Percentiles rank a stretch among this genome's conserved stretches.
These are phyloP conservation scores for Andrena camellia DNA, from an alignment of 2,888 invertebrate species.

Conservation along the genomic window DNA sequence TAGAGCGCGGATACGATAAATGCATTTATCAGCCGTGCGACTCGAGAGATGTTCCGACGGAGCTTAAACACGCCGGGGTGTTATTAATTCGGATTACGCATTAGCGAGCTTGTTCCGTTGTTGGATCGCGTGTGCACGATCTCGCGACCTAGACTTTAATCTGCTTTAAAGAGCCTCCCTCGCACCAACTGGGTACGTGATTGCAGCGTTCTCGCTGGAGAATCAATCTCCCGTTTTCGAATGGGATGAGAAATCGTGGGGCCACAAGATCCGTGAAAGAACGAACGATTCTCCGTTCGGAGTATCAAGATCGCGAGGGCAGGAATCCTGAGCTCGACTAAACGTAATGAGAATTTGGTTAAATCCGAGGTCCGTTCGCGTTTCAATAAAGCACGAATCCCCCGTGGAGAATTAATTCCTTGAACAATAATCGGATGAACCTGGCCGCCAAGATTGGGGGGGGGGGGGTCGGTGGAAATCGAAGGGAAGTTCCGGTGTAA, in stretches of 20 bases:
- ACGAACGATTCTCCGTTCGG: too few relatives aligned
- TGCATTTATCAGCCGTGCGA: constrained; percentile 33
- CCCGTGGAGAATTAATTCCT: constrained; percentile 59
- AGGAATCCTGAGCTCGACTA: neutral
- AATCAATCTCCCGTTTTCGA: neutral
- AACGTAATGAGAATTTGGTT: constrained; percentile 35
- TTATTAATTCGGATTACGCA: constrained; percentile 70
- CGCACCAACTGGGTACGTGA: constrained; percentile 7
- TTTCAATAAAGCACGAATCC: constrained; percentile 38
- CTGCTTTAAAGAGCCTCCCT: constrained; percentile 47
- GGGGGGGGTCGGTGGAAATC: neutral
- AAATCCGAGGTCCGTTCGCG: constrained; percentile 25
- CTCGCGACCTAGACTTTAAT: constrained; percentile 66
- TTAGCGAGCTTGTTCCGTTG: constrained; percentile 47
- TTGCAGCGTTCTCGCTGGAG: neutral
- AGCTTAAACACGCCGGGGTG: constrained; percentile 50
- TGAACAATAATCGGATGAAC: constrained; percentile 68
- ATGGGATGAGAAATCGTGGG: neutral
- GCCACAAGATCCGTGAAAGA: too few relatives aligned
- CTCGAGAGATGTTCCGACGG: constrained; percentile 51
- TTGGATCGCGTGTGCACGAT: constrained; percentile 25
- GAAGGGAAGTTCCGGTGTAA: constrained; percentile 36
- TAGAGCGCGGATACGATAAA: constrained; percentile 15
- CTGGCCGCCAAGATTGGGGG: constrained; percentile 21
- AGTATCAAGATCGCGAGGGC: too few relatives aligned